Evolutionary conservation across 2,797 vertebrate genomes (phyloP), one percentile per base, ranked within the genome.

Genomic region (Parauchenoglanis ngamensis): DNA sequence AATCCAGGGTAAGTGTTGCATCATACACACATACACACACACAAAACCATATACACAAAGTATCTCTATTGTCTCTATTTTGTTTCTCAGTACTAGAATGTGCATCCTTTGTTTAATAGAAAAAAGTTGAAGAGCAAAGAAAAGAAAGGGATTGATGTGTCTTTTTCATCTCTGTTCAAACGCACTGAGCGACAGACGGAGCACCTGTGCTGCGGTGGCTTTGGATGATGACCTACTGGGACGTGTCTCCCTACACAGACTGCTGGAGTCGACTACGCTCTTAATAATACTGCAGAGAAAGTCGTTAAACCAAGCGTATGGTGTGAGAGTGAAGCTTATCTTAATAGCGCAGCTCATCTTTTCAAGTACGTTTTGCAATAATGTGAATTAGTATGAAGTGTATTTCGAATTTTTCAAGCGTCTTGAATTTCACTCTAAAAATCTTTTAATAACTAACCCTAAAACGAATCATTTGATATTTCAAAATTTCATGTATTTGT

Each of bases 161-260:
- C 40, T 87, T 89, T 87, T 90, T 85, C 59, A 89, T 89, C 72
- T 85, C 54, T 68, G 67, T 89, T 90, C 87, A 90, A 90, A 90
- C 59, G 78, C 63, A 28, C 49, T 25, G 61, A 73, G 59, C 21
- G 77, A 85, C 65, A 86, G 83, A 73, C 77, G 31, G 84, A 67
- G 72, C 87, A 90, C 89, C 86, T 78, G 87, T 65, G 83, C 80
- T 59, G 73, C 65, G 44, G 80, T 80, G 84, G 79, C 82, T 86
- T 4, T 21, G 84, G 84, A 82, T 52, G 77, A 63, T 75, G 87
- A 88, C 87, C 87, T 82, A 61, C 77, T 68, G 79, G 49, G 80
- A 86, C 7, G 65, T 23, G 76, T 49, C 84, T 68, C 76, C 57
- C 44, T 49, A 77, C 57, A 77, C 44, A 52, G 25, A 75, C 68